Evolutionary conservation across 2,888 invertebrate species (phyloP), one percentile per base, ranked within the genome.

Genomic region (Geotrupes spiniger): DNA sequence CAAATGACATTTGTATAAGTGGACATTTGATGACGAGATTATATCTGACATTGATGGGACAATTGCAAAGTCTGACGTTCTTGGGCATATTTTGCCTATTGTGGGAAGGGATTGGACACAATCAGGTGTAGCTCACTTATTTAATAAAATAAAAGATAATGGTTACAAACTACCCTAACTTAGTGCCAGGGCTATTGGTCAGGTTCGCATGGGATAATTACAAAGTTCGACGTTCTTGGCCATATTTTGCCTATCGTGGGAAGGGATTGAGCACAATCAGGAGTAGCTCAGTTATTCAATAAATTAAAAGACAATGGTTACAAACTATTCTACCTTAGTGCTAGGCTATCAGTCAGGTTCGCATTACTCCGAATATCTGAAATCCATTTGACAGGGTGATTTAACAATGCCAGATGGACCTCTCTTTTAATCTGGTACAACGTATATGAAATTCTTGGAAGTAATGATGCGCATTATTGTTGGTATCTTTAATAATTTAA

Each of bases 41-140:
- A 94, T 99, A 61, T 97, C 97, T 0, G 99, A 99, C 72, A 98
- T 99, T 68, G 99, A 99, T 75, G 99, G 99, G 21, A 99, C 99
- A 16, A 99, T 99, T 60, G 99, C 99, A 45, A 97, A 93, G 84
- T 89, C 66, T 70, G 74, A 65, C 16, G 25, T 27, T 29, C 76
- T 99, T 58, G 99, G 99, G n/a, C 2, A 8, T 49, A 92, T 36
- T 44, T 11, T 21, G 27, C 98, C 99, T 2, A 89, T 97, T 68
- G 92, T 99, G 45, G 98, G 98, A 51, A 93, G 93, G 68, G 96
- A 98, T 72, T 99, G 99, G 99, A 96, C 98, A 1, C 99, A 99
- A 74, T 87, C 92, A 8, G 99, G 98, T 4, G 98, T 99, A 2
- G 96, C 99, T 14, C 92, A 97, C 66, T 80, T 99, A 0, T 99